Evolutionary conservation across 2,113 vertebrate genomes (phyloP), one percentile per base, ranked within the genome.

Genomic region (Hipposideros armiger): DNA sequence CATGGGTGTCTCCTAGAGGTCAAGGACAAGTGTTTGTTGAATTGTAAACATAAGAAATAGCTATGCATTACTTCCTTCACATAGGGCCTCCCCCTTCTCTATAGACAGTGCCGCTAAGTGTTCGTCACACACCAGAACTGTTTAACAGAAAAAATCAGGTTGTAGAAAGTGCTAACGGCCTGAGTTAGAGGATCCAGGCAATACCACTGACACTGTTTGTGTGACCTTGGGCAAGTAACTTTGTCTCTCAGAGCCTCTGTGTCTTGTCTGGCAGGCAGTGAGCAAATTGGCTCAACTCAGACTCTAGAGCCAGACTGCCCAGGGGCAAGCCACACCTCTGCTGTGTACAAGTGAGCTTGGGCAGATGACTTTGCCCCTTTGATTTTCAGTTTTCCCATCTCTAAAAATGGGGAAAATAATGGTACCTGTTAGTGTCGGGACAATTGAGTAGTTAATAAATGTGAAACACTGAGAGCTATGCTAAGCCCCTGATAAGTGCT

Each of bases 351-450:
- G 54, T 60, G 76, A 92, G 54, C 74, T 64, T 92, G 36, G 58
- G 32, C 84, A 95, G 87, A 28, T 60, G 70, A 94, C 54, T 91
- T 81, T 36, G 81, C 11, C 66, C 88, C 86, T 96, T 88, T 84
- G 50, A 92, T 45, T 58, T 93, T 86, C n/a, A 40, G 36, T 52
- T 67, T 94, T 64, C 36, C 50, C 47, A 80, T 52, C 30, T 93
- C 28, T 47, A 82, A 96, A 95, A 95, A 66, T 62, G 45, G 40
- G 13, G 50, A 17, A 64, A 92, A 83, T 70, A 69, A 67, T 45
- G 52, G 47, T 83, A 62, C 17, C 54, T 50, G 32, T 86, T 84
- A 64, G 30, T 81, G 26, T 77, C 52, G 20, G 32, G 40, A 96
- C 26, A 50, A 76, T 80, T 54, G n/a, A 58, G 56, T 32, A 86